Conservation (phyloP, 2,113 vertebrate species). For the Tonatia bakeri region DNA sequence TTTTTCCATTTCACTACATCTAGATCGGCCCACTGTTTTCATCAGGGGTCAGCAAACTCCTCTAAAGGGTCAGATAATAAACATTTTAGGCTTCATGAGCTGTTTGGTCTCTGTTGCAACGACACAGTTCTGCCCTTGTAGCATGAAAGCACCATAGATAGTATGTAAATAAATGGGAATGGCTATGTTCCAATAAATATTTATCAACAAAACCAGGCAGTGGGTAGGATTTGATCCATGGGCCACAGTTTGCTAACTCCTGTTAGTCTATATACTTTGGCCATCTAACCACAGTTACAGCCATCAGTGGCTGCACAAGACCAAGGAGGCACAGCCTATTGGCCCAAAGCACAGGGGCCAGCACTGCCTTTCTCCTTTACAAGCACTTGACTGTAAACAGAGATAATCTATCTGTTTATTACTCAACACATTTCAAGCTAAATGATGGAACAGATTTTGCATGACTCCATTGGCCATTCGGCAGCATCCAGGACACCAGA, state of each 20-base stretch:
- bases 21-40: background rate
- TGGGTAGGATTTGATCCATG: background rate
- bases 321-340: too few species aligned
- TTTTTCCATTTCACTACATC: accelerated
- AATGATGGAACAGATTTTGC: background rate
- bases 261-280: background rate
- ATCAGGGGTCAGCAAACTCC: background rate
- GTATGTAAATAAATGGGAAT: background rate
- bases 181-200: background rate
- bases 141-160: too few species aligned
- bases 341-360: background rate
- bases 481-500: background rate
- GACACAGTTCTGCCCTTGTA: background rate
- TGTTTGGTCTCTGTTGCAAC: too few species aligned
- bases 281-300: background rate
- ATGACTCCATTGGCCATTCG: background rate
- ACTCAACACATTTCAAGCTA: background rate
- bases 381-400: background rate
- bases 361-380: background rate
- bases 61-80: background rate
- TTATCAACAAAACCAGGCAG: background rate
- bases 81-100: background rate
- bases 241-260: accelerated
- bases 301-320: accelerated
- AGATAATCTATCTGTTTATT: background rate